Evolutionary conservation across 2,113 vertebrate species (phyloP).

Genomic region (Ardeotis arabs): DNA sequence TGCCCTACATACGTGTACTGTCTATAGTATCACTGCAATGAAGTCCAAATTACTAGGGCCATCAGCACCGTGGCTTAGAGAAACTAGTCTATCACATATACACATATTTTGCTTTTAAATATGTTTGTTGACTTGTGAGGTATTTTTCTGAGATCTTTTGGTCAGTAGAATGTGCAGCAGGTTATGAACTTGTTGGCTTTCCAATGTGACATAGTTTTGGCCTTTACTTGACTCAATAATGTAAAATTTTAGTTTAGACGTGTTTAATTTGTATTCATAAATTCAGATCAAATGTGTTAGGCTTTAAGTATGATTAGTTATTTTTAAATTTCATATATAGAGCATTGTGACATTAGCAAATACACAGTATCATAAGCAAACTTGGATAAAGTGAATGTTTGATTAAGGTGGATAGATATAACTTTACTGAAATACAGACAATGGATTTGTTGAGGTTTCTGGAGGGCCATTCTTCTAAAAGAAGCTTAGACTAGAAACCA

Average conservation of each 20-base stretch:
- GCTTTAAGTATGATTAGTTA: background rate
- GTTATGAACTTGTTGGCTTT: background rate
- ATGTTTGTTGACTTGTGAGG: background rate
- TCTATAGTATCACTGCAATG: background rate
- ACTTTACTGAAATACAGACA: background rate
- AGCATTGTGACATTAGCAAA: background rate
- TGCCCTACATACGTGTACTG: background rate
- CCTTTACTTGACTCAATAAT: background rate
- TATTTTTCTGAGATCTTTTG: background rate
- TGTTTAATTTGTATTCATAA: background rate
- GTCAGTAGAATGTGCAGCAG: slow-evolving; percentile 49
- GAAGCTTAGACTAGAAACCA: background rate
- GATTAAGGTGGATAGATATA: background rate
- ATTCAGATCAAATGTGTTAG: background rate
- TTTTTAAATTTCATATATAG: background rate
- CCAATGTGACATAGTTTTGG: background rate
- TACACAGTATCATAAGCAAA: background rate
- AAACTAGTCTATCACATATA: background rate
- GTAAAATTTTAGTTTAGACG: background rate
- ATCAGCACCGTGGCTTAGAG: background rate
- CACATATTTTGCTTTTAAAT: background rate
- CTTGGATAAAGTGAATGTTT: background rate
- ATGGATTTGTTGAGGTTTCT: background rate
- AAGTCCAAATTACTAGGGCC: background rate
- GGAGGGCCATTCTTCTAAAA: background rate